Evolutionary conservation across 2,888 invertebrate genomes (phyloP).

Genomic region (Drosophila bunnanda): DNA sequence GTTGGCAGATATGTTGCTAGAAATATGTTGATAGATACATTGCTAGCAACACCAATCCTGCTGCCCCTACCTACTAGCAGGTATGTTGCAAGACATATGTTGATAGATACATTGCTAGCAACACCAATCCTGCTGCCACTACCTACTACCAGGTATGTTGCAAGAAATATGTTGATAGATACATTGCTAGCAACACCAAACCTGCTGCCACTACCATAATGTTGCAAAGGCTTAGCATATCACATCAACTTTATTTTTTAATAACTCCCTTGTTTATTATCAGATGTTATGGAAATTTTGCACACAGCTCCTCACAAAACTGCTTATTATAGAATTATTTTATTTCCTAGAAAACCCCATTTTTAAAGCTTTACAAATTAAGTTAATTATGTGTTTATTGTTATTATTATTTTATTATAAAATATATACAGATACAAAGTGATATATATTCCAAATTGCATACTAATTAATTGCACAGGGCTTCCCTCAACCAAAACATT

Average conservation of each 20-base stretch:
- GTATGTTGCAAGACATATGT: too few relatives aligned
- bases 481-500: constrained; percentile 1
- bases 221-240: background rate
- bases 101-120: background rate
- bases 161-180: background rate
- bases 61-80: too few relatives aligned
- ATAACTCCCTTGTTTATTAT: background rate
- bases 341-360: too few relatives aligned
- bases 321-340: background rate
- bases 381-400: background rate
- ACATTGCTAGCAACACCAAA: background rate
- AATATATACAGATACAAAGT: constrained; percentile 10
- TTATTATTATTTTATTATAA: background rate
- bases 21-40: background rate
- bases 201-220: background rate
- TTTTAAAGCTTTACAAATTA: background rate
- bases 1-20: background rate
- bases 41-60: background rate
- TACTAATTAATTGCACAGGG: background rate
- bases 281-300: fast-evolving
- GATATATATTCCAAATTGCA: background rate
- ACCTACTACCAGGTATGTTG: background rate
- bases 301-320: too few relatives aligned
- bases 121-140: background rate
- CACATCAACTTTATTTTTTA: too few relatives aligned